These are phyloP conservation scores for Margaritifera margaritifera DNA, from an alignment of 2,888 invertebrate species.

Conservation along the genomic window DNA sequence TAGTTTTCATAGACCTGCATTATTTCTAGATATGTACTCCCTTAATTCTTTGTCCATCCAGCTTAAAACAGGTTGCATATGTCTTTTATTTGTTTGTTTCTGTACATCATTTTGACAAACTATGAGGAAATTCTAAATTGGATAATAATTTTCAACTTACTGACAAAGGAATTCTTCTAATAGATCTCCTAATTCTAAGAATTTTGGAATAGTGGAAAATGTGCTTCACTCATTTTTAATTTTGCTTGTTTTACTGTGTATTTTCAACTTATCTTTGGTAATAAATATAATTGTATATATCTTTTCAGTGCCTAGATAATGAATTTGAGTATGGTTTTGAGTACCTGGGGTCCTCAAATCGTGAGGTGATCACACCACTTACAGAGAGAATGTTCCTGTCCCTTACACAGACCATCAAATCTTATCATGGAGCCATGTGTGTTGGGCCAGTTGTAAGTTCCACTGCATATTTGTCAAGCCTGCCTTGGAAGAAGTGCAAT, in stretches of 20 bases:
- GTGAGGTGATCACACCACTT: constrained; percentile 65
- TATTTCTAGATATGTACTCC: too few relatives aligned
- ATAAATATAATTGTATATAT: background rate
- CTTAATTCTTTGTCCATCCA: too few relatives aligned
- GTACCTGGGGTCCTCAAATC: constrained; percentile 63
- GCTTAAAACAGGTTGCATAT: too few relatives aligned
- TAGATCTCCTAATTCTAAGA: background rate
- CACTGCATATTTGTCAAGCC: background rate
- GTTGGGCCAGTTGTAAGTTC: constrained; percentile 65
- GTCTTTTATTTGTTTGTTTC: too few relatives aligned
- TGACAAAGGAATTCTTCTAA: too few relatives aligned
- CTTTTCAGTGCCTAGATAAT: constrained; percentile 61
- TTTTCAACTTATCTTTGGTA: background rate
- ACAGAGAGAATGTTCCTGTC: constrained; percentile 65
- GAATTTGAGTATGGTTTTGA: constrained; percentile 71
- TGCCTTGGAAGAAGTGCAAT: too few relatives aligned
- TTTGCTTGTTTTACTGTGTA: constrained; percentile 1
- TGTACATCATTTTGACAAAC: too few relatives aligned
- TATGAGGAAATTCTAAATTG: too few relatives aligned
- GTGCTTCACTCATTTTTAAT: background rate
- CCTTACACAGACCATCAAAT: constrained; percentile 63
- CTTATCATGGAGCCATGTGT: constrained; percentile 61
- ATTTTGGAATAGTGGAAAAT: background rate
- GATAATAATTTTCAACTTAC: too few relatives aligned
- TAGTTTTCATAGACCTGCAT: too few relatives aligned